phyloP scores from a whole-genome alignment of 2,888 invertebrate species.

The Acanthosepion esculentum region DNA sequence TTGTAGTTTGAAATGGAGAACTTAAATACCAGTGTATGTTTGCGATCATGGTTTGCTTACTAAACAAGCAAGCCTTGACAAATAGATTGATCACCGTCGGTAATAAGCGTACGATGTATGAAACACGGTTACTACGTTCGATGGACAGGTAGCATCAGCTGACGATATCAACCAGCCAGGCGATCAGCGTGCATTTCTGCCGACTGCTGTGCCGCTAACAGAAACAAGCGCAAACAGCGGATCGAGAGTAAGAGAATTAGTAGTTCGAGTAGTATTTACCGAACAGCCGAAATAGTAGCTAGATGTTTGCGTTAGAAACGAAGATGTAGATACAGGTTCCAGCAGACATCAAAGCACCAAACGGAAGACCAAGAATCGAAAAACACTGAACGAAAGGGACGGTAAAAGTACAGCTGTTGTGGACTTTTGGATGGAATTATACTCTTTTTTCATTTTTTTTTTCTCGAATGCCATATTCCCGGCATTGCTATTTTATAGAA shows the following conservation, averaged over 20 bases:
- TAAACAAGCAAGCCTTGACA: neutral
- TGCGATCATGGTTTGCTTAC: neutral
- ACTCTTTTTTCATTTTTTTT: no score
- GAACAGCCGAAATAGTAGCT: neutral
- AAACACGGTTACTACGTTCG: neutral
- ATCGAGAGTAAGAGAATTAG: neutral
- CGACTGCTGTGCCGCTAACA: neutral
- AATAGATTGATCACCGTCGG: neutral
- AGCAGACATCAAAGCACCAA: no score
- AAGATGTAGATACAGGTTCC: no score
- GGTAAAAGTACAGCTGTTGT: no score
- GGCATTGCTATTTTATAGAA: no score
- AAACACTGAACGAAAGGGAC: no score
- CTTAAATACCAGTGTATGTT: no score
- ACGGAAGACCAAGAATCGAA: no score
- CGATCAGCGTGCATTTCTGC: neutral
- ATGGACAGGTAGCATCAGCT: neutral
- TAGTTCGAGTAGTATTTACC: neutral
- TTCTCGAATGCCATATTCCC: no score
- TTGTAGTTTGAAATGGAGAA: no score
- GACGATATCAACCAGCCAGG: neutral
- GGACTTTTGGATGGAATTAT: no score
- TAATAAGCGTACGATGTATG: neutral
- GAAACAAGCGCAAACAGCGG: neutral
- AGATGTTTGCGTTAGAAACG: no score